Percentiles rank a stretch among this genome's conserved stretches.
These are phyloP conservation scores for Eupithecia insigniata DNA, from an alignment of 2,888 invertebrate species.

Conservation along the genomic window DNA sequence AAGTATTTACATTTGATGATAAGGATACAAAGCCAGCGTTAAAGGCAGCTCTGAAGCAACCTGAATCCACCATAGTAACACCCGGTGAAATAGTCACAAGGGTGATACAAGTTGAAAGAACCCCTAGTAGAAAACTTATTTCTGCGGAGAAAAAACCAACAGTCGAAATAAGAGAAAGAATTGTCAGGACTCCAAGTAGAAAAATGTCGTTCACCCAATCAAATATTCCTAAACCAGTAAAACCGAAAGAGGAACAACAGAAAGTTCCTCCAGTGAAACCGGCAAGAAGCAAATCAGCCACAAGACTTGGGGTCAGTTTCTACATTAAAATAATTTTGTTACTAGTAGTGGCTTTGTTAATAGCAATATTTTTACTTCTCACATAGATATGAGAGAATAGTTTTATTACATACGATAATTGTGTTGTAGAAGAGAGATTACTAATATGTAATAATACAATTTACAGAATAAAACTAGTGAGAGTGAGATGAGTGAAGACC, in stretches of 20 bases:
- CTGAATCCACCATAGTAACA: slow-evolving; percentile 50
- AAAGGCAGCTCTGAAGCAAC: slow-evolving; percentile 57
- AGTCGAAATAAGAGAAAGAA: slow-evolving; percentile 74
- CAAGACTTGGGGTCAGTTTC: slow-evolving; percentile 81
- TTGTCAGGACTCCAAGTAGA: slow-evolving; percentile 77
- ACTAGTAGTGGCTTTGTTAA: slow-evolving; percentile 72
- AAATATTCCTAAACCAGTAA: slow-evolving; percentile 55
- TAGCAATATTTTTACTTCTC: slow-evolving; percentile 72
- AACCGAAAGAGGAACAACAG: slow-evolving; percentile 63
- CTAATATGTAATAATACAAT: slow-evolving; percentile 72
- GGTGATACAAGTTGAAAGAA: slow-evolving; percentile 77
- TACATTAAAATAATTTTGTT: slow-evolving; percentile 71
- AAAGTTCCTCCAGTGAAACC: slow-evolving; percentile 78
- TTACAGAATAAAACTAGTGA: slow-evolving; percentile 84
- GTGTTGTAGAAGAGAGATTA: slow-evolving; percentile 60
- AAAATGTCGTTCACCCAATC: slow-evolving; percentile 54
- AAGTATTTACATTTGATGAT: slow-evolving; percentile 66
- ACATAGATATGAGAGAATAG: slow-evolving; percentile 52
- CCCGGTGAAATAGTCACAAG: slow-evolving; percentile 75
- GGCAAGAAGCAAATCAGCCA: slow-evolving; percentile 79
- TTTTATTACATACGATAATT: slow-evolving; percentile 53
- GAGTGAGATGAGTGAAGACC: slow-evolving; percentile 84
- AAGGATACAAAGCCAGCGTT: slow-evolving; percentile 58
- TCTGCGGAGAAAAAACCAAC: slow-evolving; percentile 68
- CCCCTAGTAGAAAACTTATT: slow-evolving; percentile 73